These are phyloP conservation scores for Regulus satrapa DNA, from an alignment of 2,113 vertebrate species.

Conservation along the genomic window DNA sequence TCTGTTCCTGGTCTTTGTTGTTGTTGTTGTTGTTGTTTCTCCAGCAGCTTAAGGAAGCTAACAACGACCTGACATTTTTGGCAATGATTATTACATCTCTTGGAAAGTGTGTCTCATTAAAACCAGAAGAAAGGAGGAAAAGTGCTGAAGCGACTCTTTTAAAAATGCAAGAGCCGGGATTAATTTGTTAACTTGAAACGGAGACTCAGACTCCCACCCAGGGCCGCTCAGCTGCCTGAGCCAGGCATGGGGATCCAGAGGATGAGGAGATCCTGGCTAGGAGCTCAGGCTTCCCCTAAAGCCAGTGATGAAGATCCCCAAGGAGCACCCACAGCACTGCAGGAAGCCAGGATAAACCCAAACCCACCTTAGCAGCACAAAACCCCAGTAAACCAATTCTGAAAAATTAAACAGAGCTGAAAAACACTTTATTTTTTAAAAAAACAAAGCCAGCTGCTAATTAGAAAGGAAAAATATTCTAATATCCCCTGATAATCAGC, in stretches of 20 bases:
- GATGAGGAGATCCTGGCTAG: neutral
- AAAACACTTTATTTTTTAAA: neutral
- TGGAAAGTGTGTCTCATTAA: slow-evolving; percentile 54
- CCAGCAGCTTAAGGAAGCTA: slow-evolving; percentile 36
- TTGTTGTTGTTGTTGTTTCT: neutral
- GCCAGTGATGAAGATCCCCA: neutral
- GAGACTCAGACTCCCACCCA: neutral
- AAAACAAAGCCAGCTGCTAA: neutral
- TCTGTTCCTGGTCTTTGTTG: neutral
- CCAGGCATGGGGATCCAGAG: fast-evolving
- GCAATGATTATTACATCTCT: slow-evolving; percentile 41
- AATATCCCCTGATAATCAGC: slow-evolving; percentile 31
- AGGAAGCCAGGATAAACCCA: neutral
- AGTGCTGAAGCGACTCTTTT: slow-evolving; percentile 53
- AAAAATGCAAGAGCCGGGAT: neutral
- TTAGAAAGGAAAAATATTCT: neutral
- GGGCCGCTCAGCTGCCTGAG: neutral
- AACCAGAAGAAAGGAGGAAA: neutral
- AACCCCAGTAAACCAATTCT: neutral
- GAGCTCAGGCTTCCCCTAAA: neutral
- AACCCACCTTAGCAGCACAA: neutral
- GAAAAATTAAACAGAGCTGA: neutral
- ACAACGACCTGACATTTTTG: slow-evolving; percentile 30
- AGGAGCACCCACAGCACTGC: neutral
- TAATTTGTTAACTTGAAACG: neutral